Conservation (phyloP, 2,797 vertebrate species). For the Syndactyla subalaris region DNA sequence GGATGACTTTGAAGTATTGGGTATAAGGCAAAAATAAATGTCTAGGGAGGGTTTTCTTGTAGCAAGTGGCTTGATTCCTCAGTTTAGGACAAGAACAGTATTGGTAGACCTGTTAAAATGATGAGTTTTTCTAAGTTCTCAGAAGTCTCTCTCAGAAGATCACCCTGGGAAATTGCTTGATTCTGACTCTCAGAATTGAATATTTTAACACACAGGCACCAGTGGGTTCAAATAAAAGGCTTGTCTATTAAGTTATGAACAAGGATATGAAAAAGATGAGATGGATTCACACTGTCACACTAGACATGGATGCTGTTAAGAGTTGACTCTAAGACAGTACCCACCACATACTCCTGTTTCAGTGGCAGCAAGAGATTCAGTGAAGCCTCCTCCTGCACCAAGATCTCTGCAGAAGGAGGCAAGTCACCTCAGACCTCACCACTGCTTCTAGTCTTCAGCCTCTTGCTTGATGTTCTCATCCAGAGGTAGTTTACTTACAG, state of each 20-base stretch:
- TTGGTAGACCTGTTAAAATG: background rate
- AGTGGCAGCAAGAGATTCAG: background rate
- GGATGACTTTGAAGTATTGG: background rate
- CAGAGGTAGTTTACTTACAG: background rate
- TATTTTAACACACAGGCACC: background rate
- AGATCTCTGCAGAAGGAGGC: background rate
- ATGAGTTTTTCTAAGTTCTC: background rate
- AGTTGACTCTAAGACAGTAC: background rate
- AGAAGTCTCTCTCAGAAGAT: background rate
- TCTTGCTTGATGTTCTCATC: background rate
- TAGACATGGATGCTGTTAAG: background rate
- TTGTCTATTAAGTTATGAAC: background rate
- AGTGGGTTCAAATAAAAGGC: background rate
- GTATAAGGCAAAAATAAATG: background rate
- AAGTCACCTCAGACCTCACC: background rate
- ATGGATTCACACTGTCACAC: background rate
- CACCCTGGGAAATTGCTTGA: background rate
- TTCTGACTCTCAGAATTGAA: background rate
- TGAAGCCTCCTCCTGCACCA: background rate
- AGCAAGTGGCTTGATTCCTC: background rate
- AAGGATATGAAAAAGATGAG: background rate
- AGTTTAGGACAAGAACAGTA: background rate
- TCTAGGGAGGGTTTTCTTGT: background rate
- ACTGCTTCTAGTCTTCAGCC: background rate
- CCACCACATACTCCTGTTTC: background rate